Evolutionary conservation across 2,113 vertebrate species (phyloP).

Genomic region (Periophthalmodon schlosseri): DNA sequence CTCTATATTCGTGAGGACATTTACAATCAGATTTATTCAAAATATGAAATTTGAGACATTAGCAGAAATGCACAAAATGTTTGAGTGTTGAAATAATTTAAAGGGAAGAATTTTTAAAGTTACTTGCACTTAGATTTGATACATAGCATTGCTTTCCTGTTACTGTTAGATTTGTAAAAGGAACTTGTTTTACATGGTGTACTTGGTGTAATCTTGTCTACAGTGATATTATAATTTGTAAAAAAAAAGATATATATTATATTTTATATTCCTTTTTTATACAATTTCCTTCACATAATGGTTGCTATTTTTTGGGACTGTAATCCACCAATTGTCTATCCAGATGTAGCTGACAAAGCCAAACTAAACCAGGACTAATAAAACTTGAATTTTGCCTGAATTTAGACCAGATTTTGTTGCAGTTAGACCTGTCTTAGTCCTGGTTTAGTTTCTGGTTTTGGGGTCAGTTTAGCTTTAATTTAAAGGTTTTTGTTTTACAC

Average conservation of each 20-base stretch:
- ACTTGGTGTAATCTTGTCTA: neutral
- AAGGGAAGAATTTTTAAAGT: neutral
- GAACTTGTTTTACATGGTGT: neutral
- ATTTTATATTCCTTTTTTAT: neutral
- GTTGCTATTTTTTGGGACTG: neutral
- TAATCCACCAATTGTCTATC: neutral
- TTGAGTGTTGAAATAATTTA: neutral
- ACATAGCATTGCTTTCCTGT: neutral
- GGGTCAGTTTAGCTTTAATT: neutral
- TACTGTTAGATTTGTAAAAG: neutral
- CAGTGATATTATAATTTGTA: neutral
- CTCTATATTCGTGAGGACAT: conserved; percentile 8
- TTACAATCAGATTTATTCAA: neutral
- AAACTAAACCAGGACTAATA: neutral
- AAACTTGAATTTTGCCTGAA: neutral
- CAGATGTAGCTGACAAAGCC: neutral
- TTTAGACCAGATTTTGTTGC: neutral
- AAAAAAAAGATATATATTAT: neutral
- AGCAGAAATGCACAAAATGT: neutral
- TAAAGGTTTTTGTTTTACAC: neutral
- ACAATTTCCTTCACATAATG: neutral
- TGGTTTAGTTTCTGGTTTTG: neutral
- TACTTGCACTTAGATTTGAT: conserved; percentile 1
- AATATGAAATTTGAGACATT: neutral
- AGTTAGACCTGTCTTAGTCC: neutral